phyloP scores from a whole-genome alignment of 1,140 invertebrate genomes.

The Rhyacophila brunnea region DNA sequence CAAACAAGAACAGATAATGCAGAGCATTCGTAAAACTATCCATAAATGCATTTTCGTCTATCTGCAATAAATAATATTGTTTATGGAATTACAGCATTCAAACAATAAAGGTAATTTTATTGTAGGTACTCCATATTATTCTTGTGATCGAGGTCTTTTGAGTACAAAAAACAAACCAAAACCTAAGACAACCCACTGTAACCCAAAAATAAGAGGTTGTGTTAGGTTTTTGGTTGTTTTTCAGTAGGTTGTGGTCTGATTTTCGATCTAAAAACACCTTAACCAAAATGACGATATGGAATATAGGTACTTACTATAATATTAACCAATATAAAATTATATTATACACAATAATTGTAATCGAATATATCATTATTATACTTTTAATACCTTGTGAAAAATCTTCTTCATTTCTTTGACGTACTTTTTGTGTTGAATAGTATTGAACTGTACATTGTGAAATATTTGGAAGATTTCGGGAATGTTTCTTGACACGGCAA shows the following conservation, averaged over 20 bases:
- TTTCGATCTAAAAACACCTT: not conserved
- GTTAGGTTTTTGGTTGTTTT: not conserved
- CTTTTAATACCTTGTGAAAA: constrained; percentile 53
- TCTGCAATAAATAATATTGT: constrained; percentile 38
- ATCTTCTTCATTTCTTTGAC: constrained; percentile 59
- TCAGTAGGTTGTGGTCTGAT: not conserved
- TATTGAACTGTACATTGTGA: constrained; percentile 59
- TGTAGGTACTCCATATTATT: no score
- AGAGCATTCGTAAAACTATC: constrained; percentile 56
- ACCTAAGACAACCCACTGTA: no score
- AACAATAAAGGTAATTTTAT: not conserved
- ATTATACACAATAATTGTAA: not conserved
- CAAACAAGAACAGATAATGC: constrained; percentile 56
- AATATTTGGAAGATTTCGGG: constrained; percentile 56
- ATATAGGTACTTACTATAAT: not conserved
- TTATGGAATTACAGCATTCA: not conserved
- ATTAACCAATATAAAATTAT: not conserved
- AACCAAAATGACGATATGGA: not conserved
- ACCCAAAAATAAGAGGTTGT: not conserved
- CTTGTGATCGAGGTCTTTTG: no score
- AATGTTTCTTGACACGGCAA: constrained; percentile 40
- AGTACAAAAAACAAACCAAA: no score
- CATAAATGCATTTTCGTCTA: constrained; percentile 52
- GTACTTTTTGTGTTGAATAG: constrained; percentile 61
- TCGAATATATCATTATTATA: constrained; percentile 1